These are phyloP conservation scores for Rhagologus leucostigma DNA, from an alignment of 2,113 vertebrate genomes.

Conservation along the genomic window DNA sequence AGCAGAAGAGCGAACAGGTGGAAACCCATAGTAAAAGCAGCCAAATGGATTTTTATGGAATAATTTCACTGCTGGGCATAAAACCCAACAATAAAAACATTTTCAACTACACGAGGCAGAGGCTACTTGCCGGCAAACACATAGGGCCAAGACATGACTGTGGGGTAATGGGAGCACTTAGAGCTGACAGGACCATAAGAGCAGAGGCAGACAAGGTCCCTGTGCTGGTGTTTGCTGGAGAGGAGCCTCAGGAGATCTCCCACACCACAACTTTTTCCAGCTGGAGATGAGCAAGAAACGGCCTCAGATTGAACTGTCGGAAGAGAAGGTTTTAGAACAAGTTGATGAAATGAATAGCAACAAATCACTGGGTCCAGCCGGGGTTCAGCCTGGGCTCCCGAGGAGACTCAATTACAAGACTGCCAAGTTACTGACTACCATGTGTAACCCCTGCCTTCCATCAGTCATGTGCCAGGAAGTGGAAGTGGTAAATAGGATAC, in stretches of 20 bases:
- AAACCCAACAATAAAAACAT: not conserved
- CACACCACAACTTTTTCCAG: not conserved
- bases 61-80: not conserved
- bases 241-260: not conserved
- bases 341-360: not conserved
- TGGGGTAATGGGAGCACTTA: not conserved
- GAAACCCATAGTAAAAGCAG: not conserved
- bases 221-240: not conserved
- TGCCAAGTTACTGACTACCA: not conserved
- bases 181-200: not conserved
- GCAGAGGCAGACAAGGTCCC: accelerated
- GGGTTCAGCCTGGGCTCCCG: not conserved
- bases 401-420: not conserved
- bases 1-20: not conserved
- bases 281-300: not conserved
- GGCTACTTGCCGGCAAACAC: not conserved
- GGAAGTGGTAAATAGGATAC: not conserved
- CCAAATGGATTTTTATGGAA: not conserved
- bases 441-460: not conserved
- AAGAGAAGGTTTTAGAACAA: not conserved
- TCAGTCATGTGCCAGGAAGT: not conserved
- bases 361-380: not conserved
- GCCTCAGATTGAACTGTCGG: conserved; percentile 1
- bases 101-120: not conserved
- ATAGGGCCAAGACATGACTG: not conserved